These are phyloP conservation scores for Ischnura elegans DNA, from an alignment of 2,888 invertebrate species.

Conservation along the genomic window DNA sequence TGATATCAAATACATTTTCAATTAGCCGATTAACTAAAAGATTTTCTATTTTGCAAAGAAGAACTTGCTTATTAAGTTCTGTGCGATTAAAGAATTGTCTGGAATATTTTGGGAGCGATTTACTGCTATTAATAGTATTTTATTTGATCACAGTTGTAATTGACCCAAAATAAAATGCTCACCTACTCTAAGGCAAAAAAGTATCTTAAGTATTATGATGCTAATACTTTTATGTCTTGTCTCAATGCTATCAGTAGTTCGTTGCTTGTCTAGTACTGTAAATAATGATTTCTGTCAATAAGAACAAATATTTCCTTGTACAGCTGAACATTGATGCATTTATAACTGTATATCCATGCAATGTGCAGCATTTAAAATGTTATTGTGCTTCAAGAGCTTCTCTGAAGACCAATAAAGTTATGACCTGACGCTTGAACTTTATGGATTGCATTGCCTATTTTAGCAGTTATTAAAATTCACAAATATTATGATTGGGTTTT, in stretches of 20 bases:
- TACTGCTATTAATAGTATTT: neutral
- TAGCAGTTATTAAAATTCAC: conserved; percentile 36
- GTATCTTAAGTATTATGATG: conserved; percentile 30
- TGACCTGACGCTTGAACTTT: conserved; percentile 50
- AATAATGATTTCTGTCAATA: conserved; percentile 50
- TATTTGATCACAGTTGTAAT: neutral
- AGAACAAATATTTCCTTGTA: conserved; percentile 51
- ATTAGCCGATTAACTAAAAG: neutral
- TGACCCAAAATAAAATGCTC: conserved; percentile 1
- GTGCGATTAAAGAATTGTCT: neutral
- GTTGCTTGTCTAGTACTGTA: conserved; percentile 61
- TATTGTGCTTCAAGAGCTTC: conserved; percentile 64
- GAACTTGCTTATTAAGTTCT: neutral
- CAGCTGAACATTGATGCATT: conserved; percentile 67
- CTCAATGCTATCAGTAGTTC: conserved; percentile 54
- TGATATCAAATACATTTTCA: neutral
- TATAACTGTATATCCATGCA: conserved; percentile 63
- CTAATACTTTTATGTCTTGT: conserved; percentile 47
- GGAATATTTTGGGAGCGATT: neutral
- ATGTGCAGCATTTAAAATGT: conserved; percentile 65
- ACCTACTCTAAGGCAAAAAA: conserved; percentile 44
- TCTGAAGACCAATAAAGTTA: conserved; percentile 65
- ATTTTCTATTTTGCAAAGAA: conserved; percentile 6
- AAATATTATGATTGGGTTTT: neutral
- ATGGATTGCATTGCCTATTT: conserved; percentile 41